These are phyloP conservation scores for Notolabrus celidotus DNA, from an alignment of 2,797 vertebrate species.

Conservation along the genomic window DNA sequence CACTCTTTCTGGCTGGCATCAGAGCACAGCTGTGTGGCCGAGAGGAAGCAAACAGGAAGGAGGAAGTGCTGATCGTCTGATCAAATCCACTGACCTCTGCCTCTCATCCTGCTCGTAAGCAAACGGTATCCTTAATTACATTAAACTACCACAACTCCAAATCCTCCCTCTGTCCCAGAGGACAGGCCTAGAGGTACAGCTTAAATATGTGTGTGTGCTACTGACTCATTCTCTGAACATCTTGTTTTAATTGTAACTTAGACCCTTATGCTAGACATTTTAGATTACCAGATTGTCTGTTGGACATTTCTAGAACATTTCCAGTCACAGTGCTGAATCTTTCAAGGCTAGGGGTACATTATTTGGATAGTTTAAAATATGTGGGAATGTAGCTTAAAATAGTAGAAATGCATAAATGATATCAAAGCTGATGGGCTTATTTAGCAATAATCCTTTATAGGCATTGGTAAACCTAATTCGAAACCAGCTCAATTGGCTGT, in stretches of 20 bases:
- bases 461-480: too few species aligned
- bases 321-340: neutral
- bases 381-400: neutral
- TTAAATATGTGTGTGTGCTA: constrained; percentile 36
- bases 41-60: constrained; percentile 81
- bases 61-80: constrained; percentile 79
- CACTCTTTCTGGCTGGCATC: constrained; percentile 60
- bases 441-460: too few species aligned
- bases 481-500: too few species aligned
- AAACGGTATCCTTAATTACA: constrained; percentile 69
- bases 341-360: neutral
- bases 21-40: constrained; percentile 68
- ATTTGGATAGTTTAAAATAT: neutral
- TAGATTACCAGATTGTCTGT: neutral
- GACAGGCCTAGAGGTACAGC: constrained; percentile 50
- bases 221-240: constrained; percentile 67
- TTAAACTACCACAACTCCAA: constrained; percentile 62
- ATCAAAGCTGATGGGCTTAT: too few species aligned
- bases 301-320: neutral
- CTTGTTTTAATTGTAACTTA: constrained; percentile 73
- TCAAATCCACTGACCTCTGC: constrained; percentile 67
- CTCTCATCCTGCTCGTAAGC: constrained; percentile 63
- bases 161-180: constrained; percentile 39
- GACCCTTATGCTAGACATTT: constrained; percentile 1
- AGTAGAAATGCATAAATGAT: too few species aligned